These are phyloP conservation scores for Asobara japonica DNA, from an alignment of 1,140 invertebrate species.

Conservation along the genomic window DNA sequence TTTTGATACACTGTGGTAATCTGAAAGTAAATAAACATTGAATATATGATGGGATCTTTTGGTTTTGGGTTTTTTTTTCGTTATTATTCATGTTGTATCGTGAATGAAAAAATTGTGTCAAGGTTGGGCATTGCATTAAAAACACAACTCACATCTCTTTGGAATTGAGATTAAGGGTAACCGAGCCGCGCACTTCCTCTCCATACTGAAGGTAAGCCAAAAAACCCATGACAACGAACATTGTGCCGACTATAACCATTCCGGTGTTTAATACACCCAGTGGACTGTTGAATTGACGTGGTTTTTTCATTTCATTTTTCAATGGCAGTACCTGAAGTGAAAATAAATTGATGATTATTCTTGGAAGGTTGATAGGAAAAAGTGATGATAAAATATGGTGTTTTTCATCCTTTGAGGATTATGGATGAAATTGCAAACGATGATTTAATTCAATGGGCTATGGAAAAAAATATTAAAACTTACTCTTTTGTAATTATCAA, in stretches of 20 bases:
- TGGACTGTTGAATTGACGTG: constrained; percentile 77
- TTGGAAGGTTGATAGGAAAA: not conserved
- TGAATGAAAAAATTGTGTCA: not conserved
- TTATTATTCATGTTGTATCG: not conserved
- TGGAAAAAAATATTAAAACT: no score
- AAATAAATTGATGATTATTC: constrained; percentile 28
- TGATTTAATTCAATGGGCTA: no score
- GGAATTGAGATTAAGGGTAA: constrained; percentile 76
- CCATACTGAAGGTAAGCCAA: constrained; percentile 87
- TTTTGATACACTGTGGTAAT: constrained; percentile 69
- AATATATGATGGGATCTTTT: not conserved
- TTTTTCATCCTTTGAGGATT: no score
- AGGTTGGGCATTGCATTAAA: constrained; percentile 17
- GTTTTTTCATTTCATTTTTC: constrained; percentile 90
- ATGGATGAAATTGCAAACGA: no score
- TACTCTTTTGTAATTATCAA: no score
- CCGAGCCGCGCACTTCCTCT: constrained; percentile 73
- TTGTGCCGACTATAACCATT: constrained; percentile 79
- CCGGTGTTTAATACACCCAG: constrained; percentile 86
- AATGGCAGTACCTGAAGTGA: constrained; percentile 82
- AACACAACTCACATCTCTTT: constrained; percentile 69
- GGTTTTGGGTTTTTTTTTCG: not conserved
- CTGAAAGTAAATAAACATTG: constrained; percentile 52
- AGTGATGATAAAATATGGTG: not conserved
- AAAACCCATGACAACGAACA: constrained; percentile 85